Percentiles rank a stretch among this genome's conserved stretches.
These are phyloP conservation scores for Chirona hameri DNA, from an alignment of 2,888 invertebrate species.

Conservation along the genomic window DNA sequence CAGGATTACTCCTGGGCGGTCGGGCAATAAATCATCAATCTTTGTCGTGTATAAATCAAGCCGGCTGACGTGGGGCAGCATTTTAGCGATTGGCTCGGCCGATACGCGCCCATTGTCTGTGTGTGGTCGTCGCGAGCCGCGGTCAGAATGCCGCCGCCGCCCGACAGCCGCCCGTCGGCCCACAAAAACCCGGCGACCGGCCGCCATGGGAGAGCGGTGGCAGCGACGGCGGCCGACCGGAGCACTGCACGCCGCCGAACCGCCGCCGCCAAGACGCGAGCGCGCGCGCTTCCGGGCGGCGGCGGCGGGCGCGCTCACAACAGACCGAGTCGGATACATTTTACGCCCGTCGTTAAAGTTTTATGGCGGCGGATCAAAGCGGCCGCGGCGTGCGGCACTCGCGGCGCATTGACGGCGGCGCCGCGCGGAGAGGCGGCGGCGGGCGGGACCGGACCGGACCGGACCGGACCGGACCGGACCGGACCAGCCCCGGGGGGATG, in stretches of 20 bases:
- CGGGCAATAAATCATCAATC: constrained; percentile 4
- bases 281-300: constrained; percentile 22
- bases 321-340: not conserved
- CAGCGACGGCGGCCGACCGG: not conserved
- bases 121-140: not conserved
- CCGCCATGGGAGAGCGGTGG: not conserved
- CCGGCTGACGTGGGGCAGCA: constrained; percentile 23
- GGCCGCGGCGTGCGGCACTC: not conserved
- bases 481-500: not conserved
- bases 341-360: constrained; percentile 11
- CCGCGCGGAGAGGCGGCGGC: not conserved
- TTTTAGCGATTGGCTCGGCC: constrained; percentile 12
- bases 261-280: not conserved
- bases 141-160: constrained; percentile 9
- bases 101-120: constrained; percentile 27
- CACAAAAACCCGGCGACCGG: not conserved
- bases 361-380: constrained; percentile 25
- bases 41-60: constrained; percentile 22
- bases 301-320: constrained; percentile 3
- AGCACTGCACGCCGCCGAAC: not conserved
- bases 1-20: constrained; percentile 13
- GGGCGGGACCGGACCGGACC: not conserved
- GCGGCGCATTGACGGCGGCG: constrained; percentile 3
- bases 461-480: not conserved
- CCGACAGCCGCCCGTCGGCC: not conserved